A percentile compares a stretch with the other conserved stretches of the same genome.
Conservation (phyloP, 2,797 vertebrate genomes). For the Pantherophis alleghaniensis region DNA sequence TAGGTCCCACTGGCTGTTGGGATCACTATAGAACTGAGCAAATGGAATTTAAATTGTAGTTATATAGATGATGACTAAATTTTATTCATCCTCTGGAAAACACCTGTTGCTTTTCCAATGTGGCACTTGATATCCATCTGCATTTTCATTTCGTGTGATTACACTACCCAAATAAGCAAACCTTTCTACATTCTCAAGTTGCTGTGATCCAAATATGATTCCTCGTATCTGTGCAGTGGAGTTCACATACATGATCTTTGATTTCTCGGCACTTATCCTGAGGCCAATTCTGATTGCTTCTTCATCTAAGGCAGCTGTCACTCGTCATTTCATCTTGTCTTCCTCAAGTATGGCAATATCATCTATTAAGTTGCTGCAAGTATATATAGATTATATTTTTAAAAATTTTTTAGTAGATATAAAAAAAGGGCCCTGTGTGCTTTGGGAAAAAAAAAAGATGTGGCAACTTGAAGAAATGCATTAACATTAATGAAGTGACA, state of each 20-base stretch:
- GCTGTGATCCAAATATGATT: background rate
- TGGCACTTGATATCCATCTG: background rate
- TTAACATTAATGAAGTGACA: background rate
- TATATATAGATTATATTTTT: background rate
- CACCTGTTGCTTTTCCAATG: background rate
- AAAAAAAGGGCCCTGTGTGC: background rate
- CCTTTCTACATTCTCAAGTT: background rate
- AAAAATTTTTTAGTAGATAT: background rate
- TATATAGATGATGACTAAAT: background rate
- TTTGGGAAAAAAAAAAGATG: background rate
- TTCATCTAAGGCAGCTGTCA: background rate
- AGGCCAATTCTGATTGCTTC: background rate
- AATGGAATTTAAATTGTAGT: background rate
- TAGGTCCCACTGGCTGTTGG: background rate
- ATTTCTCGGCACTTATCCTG: background rate
- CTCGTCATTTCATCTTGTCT: background rate
- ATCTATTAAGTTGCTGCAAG: background rate
- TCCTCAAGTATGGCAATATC: background rate
- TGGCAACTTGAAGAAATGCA: background rate
- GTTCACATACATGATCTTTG: background rate
- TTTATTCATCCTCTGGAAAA: background rate
- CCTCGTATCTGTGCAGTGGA: background rate
- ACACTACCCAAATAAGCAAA: background rate
- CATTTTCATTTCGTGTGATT: background rate
- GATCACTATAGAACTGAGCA: background rate